Evolutionary conservation across 2,888 invertebrate species (phyloP).

Genomic region (Oscheius myriophilus): DNA sequence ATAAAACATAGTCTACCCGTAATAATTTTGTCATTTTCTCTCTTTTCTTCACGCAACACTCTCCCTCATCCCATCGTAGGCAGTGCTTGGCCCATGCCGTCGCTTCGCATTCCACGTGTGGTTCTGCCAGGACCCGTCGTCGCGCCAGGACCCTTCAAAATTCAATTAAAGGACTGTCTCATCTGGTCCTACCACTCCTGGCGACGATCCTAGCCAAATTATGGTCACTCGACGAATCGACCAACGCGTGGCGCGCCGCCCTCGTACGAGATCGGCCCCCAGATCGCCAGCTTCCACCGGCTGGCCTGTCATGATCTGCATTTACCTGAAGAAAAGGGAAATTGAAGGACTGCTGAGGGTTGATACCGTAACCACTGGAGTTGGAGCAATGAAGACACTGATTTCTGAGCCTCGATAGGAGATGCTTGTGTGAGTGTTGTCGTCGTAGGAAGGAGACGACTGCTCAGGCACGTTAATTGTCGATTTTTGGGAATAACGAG

Average conservation of each 20-base stretch:
- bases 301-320: slow-evolving; percentile 20
- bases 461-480: slow-evolving; percentile 51
- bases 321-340: slow-evolving; percentile 32
- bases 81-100: slow-evolving; percentile 4
- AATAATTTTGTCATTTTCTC: neutral
- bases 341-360: neutral
- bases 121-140: slow-evolving; percentile 20
- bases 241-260: slow-evolving; percentile 37
- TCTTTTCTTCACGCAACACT: slow-evolving; percentile 22
- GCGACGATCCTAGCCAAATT: slow-evolving; percentile 44
- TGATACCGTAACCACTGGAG: slow-evolving; percentile 45
- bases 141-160: slow-evolving; percentile 32
- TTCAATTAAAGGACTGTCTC: neutral
- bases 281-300: slow-evolving; percentile 28
- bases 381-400: slow-evolving; percentile 63
- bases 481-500: slow-evolving; percentile 59
- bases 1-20: slow-evolving; percentile 8
- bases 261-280: slow-evolving; percentile 34
- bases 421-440: slow-evolving; percentile 52
- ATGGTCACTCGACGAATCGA: slow-evolving; percentile 54
- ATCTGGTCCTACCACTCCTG: slow-evolving; percentile 10
- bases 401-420: slow-evolving; percentile 68
- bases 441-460: slow-evolving; percentile 49
- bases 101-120: slow-evolving; percentile 32
- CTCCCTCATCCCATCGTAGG: slow-evolving; percentile 30